Conservation (phyloP, 2,888 invertebrate species). For the Carcina quercana region DNA sequence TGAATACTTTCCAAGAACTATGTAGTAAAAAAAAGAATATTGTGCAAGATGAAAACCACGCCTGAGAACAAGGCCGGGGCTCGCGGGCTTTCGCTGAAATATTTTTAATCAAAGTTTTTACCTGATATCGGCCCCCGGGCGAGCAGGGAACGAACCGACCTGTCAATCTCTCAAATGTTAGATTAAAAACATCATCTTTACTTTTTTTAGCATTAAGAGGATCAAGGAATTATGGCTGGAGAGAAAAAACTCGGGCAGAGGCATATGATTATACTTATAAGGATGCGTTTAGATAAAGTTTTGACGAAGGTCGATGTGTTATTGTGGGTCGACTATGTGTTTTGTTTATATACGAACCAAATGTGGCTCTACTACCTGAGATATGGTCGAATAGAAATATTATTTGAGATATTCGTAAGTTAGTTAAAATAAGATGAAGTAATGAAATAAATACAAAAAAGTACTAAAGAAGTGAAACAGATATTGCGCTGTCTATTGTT, state of each 20-base stretch:
- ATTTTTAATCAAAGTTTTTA: constrained; percentile 72
- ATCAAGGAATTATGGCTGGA: constrained; percentile 59
- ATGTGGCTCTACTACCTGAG: constrained; percentile 5
- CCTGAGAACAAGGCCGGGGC: constrained; percentile 32
- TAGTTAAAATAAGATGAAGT: no score
- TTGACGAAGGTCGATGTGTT: constrained; percentile 66
- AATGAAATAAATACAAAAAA: no score
- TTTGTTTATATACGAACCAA: constrained; percentile 16
- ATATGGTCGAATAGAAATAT: no score
- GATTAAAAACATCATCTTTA: constrained; percentile 69
- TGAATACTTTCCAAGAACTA: no score
- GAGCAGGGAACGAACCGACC: constrained; percentile 58
- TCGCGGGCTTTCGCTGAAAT: constrained; percentile 58
- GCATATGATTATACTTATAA: constrained; percentile 67
- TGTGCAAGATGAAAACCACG: constrained; percentile 21
- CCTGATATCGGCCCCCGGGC: constrained; percentile 49
- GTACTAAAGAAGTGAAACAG: no score
- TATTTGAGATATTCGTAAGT: no score
- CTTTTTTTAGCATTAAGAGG: constrained; percentile 66
- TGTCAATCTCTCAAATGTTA: constrained; percentile 72
- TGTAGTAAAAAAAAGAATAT: constrained; percentile 16
- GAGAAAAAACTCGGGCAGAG: constrained; percentile 32
- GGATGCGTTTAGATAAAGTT: constrained; percentile 63
- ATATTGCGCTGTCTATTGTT: not conserved
- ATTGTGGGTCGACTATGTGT: constrained; percentile 35